A percentile compares a stretch with the other conserved stretches of the same genome.
These are phyloP conservation scores for Biston stratarius DNA, from an alignment of 2,888 invertebrate genomes.

Conservation along the genomic window DNA sequence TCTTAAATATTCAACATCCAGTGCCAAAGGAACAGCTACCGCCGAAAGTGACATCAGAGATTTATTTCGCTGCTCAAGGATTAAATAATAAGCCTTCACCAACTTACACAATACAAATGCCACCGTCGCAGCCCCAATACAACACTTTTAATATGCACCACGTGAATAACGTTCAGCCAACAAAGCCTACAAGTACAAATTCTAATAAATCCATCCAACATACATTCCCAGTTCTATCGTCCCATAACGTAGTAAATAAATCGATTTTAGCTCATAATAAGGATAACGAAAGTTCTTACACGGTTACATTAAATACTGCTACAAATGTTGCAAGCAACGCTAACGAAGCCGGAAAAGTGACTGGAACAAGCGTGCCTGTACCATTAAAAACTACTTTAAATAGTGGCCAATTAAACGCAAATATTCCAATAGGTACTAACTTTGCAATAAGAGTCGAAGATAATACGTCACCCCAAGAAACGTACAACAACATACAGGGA, in stretches of 20 bases:
- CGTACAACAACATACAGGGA: slow-evolving; percentile 62
- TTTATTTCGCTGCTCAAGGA: slow-evolving; percentile 80
- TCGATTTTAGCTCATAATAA: slow-evolving; percentile 57
- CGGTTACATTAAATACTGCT: slow-evolving; percentile 74
- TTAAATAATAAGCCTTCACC: slow-evolving; percentile 71
- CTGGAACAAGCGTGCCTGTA: slow-evolving; percentile 75
- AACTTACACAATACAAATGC: slow-evolving; percentile 77
- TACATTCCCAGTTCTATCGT: slow-evolving; percentile 54
- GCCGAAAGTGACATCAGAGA: slow-evolving; percentile 82
- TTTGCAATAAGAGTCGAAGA: slow-evolving; percentile 82
- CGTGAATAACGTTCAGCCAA: slow-evolving; percentile 45
- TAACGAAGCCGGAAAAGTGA: slow-evolving; percentile 63
- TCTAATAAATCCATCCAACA: slow-evolving; percentile 50
- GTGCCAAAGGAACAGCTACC: slow-evolving; percentile 71
- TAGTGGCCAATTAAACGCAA: slow-evolving; percentile 69
- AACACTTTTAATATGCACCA: slow-evolving; percentile 53
- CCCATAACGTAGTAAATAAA: slow-evolving; percentile 62
- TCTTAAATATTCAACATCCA: slow-evolving; percentile 79
- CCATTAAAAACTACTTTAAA: slow-evolving; percentile 64
- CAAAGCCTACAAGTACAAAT: slow-evolving; percentile 36
- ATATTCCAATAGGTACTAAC: slow-evolving; percentile 82
- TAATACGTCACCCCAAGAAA: slow-evolving; percentile 64
- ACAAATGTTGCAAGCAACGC: slow-evolving; percentile 70
- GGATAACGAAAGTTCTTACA: slow-evolving; percentile 67
- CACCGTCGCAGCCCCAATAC: slow-evolving; percentile 56